Base-by-base conservation (phyloP, 30 jellyfish, hydroid and myxozoan genomes). In the Aurelia coerulea region DNA sequence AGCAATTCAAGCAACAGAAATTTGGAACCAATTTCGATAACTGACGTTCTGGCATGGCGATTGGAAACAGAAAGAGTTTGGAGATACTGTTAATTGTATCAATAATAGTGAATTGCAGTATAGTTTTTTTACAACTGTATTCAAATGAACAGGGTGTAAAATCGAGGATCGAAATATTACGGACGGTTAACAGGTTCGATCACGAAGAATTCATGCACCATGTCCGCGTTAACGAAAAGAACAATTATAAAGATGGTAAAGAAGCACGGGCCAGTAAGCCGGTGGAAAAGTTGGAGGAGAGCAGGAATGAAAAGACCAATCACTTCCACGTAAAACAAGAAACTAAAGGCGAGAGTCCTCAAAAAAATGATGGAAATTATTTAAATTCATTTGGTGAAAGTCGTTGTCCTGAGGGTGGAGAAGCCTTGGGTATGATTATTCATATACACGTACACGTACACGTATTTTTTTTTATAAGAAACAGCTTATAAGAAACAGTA, bases 391-490 rank as follows among this genome's bases (percentile, higher is more conserved):
- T 39, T 39, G 51, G 6, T 39, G 51, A 39, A 39, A 6, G 51
- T 39, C 51, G 51, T 29, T 82, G 91, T 41, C 85, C 91, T 17
- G 91, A 68, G 31, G 85, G 79, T 2, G 91, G 91, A 7, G 85
- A 59, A 53, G 50, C 53, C 10, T 56, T 82, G 15, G 85, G 91
- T 82, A 70, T 39, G 51, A 39, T 23, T 23, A 23, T 23, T 23
- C 29, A 23, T 23, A 23, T 23, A 23, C 29, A 23, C 29, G 29
- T 23, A 23, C 29, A 23, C 29, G 29, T 23, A 23, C 29, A 23
- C 29, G 29, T 23, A 23, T 23, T 23, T 23, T 23, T 23, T 23
- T 23, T 23, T 23, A 23, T 23, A 23, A 23, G 29, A 23, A 23
- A 23, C 29, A 23, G 29, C 29, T 23, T 23, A 23, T 23, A 23